These are phyloP conservation scores for Percina caprodes DNA, from an alignment of 2,113 vertebrate genomes.

Conservation along the genomic window DNA sequence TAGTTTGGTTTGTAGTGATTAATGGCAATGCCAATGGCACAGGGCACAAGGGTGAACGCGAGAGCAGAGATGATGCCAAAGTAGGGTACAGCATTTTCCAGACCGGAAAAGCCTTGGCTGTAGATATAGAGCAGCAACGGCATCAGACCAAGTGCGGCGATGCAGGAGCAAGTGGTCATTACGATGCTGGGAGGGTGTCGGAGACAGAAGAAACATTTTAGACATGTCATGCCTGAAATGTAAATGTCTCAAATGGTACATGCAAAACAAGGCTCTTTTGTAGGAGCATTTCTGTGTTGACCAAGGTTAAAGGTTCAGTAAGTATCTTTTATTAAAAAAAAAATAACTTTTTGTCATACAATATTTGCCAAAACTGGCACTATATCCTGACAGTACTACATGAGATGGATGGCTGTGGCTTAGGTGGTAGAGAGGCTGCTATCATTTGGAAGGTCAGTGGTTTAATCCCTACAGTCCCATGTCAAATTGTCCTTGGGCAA, in stretches of 20 bases:
- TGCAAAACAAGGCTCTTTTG: not conserved
- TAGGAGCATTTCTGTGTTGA: not conserved
- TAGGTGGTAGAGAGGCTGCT: too few species aligned
- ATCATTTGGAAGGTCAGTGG: too few species aligned
- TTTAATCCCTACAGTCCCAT: too few species aligned
- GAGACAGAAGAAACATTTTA: conserved; percentile 6
- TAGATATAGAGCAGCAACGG: conserved; percentile 89
- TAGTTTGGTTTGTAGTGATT: conserved; percentile 88
- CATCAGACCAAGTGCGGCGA: conserved; percentile 87
- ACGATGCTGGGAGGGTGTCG: conserved; percentile 81
- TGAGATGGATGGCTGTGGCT: too few species aligned
- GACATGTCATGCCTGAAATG: not conserved
- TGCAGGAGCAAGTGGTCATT: conserved; percentile 89
- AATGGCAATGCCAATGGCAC: conserved; percentile 83
- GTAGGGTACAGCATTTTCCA: conserved; percentile 87
- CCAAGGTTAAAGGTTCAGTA: too few species aligned
- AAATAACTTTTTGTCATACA: too few species aligned
- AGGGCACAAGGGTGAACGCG: conserved; percentile 83
- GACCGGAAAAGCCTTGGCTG: conserved; percentile 78
- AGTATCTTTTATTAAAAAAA: too few species aligned
- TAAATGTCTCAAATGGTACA: not conserved
- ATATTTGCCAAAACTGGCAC: too few species aligned
- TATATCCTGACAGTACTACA: too few species aligned
- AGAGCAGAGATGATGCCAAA: conserved; percentile 80
- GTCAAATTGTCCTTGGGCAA: too few species aligned